Evolutionary conservation across 1,140 invertebrate genomes (phyloP).

Genomic region (Zelostemma sp.): DNA sequence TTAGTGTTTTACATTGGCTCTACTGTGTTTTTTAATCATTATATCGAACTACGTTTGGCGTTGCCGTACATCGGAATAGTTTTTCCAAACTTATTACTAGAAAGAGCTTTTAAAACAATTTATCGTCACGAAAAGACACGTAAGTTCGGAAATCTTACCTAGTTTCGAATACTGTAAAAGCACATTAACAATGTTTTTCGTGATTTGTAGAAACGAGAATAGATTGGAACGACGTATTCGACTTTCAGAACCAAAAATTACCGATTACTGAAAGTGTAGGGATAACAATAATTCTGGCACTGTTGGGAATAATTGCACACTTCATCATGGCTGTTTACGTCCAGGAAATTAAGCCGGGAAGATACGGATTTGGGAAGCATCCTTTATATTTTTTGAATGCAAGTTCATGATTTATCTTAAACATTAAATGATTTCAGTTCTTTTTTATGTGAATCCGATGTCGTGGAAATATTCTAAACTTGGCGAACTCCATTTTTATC

Average conservation of each 20-base stretch:
- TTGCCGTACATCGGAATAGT: conserved; percentile 50
- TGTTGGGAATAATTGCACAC: conserved; percentile 66
- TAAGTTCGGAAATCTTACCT: conserved; percentile 26
- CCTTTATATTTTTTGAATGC: conserved; percentile 73
- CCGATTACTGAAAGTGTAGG: conserved; percentile 66
- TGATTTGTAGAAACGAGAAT: conserved; percentile 69
- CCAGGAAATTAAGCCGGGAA: conserved; percentile 71
- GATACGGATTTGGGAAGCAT: conserved; percentile 68
- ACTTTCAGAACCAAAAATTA: conserved; percentile 69
- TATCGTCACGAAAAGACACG: conserved; percentile 50
- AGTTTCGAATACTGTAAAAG: too few species aligned
- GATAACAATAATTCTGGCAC: conserved; percentile 66
- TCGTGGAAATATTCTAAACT: too few species aligned
- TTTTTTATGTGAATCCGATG: too few species aligned
- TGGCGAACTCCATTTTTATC: too few species aligned
- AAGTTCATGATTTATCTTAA: too few species aligned
- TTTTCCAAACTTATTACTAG: conserved; percentile 51
- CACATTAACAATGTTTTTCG: conserved; percentile 21
- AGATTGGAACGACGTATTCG: conserved; percentile 72
- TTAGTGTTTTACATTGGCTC: conserved; percentile 44
- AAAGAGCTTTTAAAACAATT: conserved; percentile 47
- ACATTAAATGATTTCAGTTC: too few species aligned
- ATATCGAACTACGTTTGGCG: too few species aligned
- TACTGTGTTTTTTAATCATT: conserved; percentile 40
- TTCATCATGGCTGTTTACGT: conserved; percentile 69